Evolutionary conservation across 2,888 invertebrate species (phyloP).

Genomic region (Drosophila meridionalis): DNA sequence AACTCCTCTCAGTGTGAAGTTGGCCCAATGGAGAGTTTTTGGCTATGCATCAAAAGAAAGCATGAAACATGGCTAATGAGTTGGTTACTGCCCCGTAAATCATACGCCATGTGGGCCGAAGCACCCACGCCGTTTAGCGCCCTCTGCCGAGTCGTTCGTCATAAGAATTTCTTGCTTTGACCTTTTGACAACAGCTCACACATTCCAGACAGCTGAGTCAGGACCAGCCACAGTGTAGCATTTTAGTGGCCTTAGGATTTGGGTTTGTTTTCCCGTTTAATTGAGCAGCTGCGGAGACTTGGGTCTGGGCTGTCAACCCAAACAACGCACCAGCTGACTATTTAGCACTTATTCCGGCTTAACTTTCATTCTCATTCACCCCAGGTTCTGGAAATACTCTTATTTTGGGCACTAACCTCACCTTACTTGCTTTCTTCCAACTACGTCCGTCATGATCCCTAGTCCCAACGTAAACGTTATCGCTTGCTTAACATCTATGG

Average conservation of each 20-base stretch:
- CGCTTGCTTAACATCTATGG: neutral
- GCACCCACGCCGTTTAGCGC: constrained; percentile 26
- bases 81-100: constrained; percentile 58
- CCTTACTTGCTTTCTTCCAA: neutral
- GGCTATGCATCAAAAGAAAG: neutral
- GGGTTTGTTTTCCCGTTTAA: constrained; percentile 3
- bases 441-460: neutral
- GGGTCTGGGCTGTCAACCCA: neutral
- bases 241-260: neutral
- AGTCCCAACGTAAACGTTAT: neutral
- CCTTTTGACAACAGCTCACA: constrained; percentile 20
- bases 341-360: constrained; percentile 2
- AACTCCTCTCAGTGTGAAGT: constrained; percentile 23
- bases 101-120: constrained; percentile 66
- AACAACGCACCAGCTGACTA: neutral
- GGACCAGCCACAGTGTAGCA: neutral
- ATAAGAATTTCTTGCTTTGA: constrained; percentile 29
- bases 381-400: neutral
- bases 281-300: constrained; percentile 1
- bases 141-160: constrained; percentile 18
- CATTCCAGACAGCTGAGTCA: constrained; percentile 12
- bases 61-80: constrained; percentile 40
- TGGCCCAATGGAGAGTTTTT: constrained; percentile 13
- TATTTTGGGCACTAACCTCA: neutral
- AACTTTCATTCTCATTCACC: neutral